phyloP scores from a whole-genome alignment of 2,888 invertebrate genomes.

The Calameuta idolon region DNA sequence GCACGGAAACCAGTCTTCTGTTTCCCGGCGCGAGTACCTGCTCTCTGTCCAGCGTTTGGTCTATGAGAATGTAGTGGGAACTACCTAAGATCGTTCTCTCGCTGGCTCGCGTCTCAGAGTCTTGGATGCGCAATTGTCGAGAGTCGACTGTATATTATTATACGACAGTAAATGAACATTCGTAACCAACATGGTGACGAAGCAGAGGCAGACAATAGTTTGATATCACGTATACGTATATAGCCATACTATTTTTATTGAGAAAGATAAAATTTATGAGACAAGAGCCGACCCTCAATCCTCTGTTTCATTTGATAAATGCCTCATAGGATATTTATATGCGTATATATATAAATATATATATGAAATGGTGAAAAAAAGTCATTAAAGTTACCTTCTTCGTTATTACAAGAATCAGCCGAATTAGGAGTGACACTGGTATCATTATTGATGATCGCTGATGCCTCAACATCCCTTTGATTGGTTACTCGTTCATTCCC shows the following conservation, averaged over 20 bases:
- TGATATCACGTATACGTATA: not conserved
- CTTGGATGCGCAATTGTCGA: too few species aligned
- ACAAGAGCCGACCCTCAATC: not conserved
- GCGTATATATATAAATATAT: not conserved
- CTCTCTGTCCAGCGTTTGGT: too few species aligned
- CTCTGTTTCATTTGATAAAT: not conserved
- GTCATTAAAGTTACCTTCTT: not conserved
- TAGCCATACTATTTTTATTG: not conserved
- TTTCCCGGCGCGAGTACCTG: too few species aligned
- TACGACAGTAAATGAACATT: not conserved
- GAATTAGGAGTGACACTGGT: not conserved
- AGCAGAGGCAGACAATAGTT: not conserved
- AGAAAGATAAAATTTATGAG: too few species aligned
- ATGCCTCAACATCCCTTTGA: not conserved
- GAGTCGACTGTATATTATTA: not conserved
- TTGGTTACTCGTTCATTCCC: not conserved
- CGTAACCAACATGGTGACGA: not conserved
- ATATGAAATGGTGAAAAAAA: not conserved
- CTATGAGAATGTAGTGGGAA: too few species aligned
- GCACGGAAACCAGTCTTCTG: too few species aligned
- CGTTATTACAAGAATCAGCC: not conserved
- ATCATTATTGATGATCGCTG: not conserved
- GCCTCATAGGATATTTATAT: too few species aligned
- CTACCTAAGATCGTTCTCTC: too few species aligned
- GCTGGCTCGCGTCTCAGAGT: too few species aligned